Base-by-base conservation (phyloP, 2,888 invertebrate genomes). In the Folsomia manolachei region DNA sequence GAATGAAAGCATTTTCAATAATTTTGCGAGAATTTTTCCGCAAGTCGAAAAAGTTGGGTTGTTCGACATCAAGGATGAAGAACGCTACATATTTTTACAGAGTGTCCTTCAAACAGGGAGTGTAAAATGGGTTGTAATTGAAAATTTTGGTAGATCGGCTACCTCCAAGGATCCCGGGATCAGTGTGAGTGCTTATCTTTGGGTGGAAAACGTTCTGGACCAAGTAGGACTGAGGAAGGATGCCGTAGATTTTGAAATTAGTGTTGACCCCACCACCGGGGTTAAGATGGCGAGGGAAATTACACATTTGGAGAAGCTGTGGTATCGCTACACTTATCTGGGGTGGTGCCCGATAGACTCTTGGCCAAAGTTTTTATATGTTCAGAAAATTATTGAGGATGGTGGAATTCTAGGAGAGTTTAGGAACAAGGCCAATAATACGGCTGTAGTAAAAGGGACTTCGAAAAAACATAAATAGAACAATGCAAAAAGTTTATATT, bases 331-430 rank as follows among this genome's bases (percentile, higher is more conserved):
- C 63, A 51, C 27, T n/a, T 27, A 52, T 23, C 27, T 71, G 14
- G 71, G 71, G 11, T 71, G 71, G 71, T 51, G 62, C n/a, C 18
- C 71, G 9, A 67, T 71, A 18, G 71, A 71, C 51, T 67, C 71
- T 4, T 71, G 66, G 19, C 51, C 67, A 1, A 71, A 71, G 27
- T 71, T 27, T 25, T 26, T 62, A 19, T 71, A 71, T 23, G 71
- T 71, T 1, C 68, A 71, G 53, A 21, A n/a, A 0, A 71, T 71
- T 7, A 68, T 71, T 39, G 71, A 27, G 18, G 56, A 52, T 0
- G 74, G 74, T 9, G 64, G 68, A 27, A 67, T 73, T 62, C 23
- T 71, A 23, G 68, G 69, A 68, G 27, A 63, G 60, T 11, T 11
- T 56, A 18, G 56, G 19, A 7, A 19, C 7, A 56, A n/a, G 56